Evolutionary conservation across 1,140 invertebrate genomes (phyloP).

Genomic region (Popillia japonica): DNA sequence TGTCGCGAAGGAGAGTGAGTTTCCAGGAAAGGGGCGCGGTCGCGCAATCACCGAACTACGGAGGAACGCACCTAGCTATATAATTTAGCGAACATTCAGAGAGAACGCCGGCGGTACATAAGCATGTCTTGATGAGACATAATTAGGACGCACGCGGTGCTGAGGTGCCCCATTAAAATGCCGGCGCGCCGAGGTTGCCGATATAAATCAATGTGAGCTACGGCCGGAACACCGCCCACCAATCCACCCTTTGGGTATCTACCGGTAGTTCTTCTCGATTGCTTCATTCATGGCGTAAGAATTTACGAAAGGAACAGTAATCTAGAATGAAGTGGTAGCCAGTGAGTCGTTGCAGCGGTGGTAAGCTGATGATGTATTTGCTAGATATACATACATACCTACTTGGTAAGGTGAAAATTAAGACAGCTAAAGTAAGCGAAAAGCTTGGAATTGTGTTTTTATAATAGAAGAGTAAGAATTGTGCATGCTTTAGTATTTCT

Average conservation of each 20-base stretch:
- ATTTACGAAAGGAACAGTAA: too few species aligned
- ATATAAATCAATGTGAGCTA: conserved; percentile 43
- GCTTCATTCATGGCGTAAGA: neutral
- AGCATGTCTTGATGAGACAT: conserved; percentile 49
- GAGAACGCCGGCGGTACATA: conserved; percentile 42
- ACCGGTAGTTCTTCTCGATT: neutral
- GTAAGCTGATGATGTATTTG: too few species aligned
- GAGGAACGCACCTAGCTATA: conserved; percentile 44
- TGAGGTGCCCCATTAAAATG: conserved; percentile 38
- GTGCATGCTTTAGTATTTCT: too few species aligned
- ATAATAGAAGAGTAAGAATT: too few species aligned
- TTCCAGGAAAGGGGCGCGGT: conserved; percentile 32
- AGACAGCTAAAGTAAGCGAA: too few species aligned
- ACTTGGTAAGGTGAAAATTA: too few species aligned
- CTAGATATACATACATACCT: too few species aligned
- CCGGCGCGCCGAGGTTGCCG: conserved; percentile 40
- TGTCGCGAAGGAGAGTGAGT: conserved; percentile 26
- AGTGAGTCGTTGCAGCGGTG: too few species aligned
- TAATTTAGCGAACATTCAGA: conserved; percentile 50
- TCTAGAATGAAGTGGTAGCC: too few species aligned
- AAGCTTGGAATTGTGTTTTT: too few species aligned
- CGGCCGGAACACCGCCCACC: conserved; percentile 11
- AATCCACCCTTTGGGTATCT: conserved; percentile 27
- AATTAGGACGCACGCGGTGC: conserved; percentile 44
- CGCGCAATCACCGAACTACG: conserved; percentile 36